phyloP scores from a whole-genome alignment of 2,888 invertebrate genomes.

The Aelia acuminata region DNA sequence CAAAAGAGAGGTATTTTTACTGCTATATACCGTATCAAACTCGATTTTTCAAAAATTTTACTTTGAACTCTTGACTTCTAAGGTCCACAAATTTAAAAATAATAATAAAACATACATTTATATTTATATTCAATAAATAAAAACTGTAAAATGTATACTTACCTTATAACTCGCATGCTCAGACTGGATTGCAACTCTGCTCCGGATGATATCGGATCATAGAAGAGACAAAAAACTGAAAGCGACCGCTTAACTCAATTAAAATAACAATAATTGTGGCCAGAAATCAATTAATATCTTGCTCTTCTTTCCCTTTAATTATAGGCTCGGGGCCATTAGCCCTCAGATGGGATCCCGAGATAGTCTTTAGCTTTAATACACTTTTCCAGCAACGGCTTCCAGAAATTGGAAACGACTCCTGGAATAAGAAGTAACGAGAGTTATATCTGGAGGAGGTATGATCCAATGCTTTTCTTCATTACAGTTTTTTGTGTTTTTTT shows the following conservation, averaged over 20 bases:
- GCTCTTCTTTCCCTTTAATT: conserved; percentile 43
- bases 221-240: conserved; percentile 37
- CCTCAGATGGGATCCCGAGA: not conserved
- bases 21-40: too few relatives aligned
- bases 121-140: not conserved
- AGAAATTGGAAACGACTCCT: conserved; percentile 6
- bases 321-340: conserved; percentile 24
- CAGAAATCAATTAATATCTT: conserved; percentile 58
- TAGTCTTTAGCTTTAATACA: conserved; percentile 12
- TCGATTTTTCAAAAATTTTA: too few relatives aligned
- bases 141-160: not conserved
- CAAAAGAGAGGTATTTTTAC: too few relatives aligned
- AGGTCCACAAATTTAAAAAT: too few relatives aligned
- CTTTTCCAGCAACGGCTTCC: not conserved
- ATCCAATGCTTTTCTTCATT: not conserved
- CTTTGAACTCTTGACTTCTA: too few relatives aligned
- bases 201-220: too few relatives aligned
- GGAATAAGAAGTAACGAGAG: not conserved
- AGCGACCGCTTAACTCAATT: conserved; percentile 59
- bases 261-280: conserved; percentile 59
- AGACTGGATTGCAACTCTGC: too few relatives aligned
- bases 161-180: too few relatives aligned
- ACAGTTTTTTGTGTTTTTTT: not conserved
- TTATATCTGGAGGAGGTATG: not conserved
- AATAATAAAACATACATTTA: too few relatives aligned